Base-by-base conservation (phyloP, 2,797 vertebrate genomes). In the Aldrovandia affinis region DNA sequence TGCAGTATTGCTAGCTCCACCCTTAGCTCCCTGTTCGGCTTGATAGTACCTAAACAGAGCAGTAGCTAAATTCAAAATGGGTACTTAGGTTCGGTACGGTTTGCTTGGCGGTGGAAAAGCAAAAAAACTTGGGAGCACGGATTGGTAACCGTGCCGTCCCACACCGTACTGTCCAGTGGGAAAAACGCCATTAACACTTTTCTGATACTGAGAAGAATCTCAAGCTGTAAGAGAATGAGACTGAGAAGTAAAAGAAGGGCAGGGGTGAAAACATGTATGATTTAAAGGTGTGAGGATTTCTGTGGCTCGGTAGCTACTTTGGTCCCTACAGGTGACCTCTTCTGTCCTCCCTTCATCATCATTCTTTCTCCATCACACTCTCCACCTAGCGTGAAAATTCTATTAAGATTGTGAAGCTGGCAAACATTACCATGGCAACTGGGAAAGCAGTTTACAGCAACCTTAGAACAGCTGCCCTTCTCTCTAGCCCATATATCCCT, bases 401-500 rank as follows among this genome's bases (percentile, higher is more conserved):
- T 86, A 86, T 90, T 93, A 91, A 92, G 87, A 93, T 92, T 65
- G 93, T 93, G 86, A 88, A 90, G 91, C 89, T 90, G 88, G 83
- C 85, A 89, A 79, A 89, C 81, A 83, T 95, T 90, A 57, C 94
- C 93, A 95, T 94, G 90, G 94, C 91, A 96, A 95, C 94, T 91
- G 87, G 90, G 82, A 90, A 93, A 94, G 93, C 65, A 83, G 83
- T 91, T 90, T 90, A 89, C 82, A 86, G 25, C 65, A 88, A 86
- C 88, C 88, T 85, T 85, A 88, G 89, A 89, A 85, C 80, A 84
- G 89, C 91, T 85, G 73, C 88, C 87, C 86, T 78, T 87, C 80
- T 54, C 2, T 55, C 80, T 54, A 79, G 44, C 30, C 33, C 73
- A 61, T 57, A 44, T 83, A 83, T 85, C 85, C 80, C 85, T 83